Evolutionary conservation across 2,113 vertebrate genomes (phyloP).

Genomic region (Xenotilapia flavipinnis): DNA sequence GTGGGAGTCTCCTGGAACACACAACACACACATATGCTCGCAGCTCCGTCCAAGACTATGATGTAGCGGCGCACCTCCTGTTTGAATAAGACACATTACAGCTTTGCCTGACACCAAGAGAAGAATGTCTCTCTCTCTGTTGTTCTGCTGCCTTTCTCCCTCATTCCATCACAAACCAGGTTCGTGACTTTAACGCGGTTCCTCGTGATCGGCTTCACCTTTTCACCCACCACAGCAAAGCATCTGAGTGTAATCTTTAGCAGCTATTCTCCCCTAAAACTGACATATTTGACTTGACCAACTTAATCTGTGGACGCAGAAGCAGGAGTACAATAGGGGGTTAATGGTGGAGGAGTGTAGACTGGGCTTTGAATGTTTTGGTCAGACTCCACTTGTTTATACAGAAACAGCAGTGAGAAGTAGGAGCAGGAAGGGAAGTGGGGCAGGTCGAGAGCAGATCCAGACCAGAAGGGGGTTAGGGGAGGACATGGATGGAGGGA

Average conservation of each 20-base stretch:
- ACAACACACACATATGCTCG: background rate
- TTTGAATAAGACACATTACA: conserved; percentile 41
- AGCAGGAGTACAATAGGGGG: background rate
- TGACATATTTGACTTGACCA: background rate
- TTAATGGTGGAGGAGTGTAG: background rate
- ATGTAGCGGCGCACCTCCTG: conserved; percentile 45
- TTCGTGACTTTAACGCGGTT: conserved; percentile 1
- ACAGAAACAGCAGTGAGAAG: conserved; percentile 36
- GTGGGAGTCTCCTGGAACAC: conserved; percentile 50
- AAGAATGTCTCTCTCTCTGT: background rate
- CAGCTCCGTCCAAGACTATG: conserved; percentile 20
- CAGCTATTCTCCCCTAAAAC: background rate
- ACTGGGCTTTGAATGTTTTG: conserved; percentile 39
- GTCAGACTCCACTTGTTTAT: conserved; percentile 59
- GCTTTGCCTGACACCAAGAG: conserved; percentile 8
- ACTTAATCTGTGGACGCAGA: background rate
- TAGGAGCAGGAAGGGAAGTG: background rate
- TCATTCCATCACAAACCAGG: background rate
- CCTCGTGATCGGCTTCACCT: background rate
- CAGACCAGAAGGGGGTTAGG: conserved; percentile 66
- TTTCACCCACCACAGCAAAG: background rate
- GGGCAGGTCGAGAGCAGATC: conserved; percentile 55
- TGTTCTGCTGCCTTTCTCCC: background rate
- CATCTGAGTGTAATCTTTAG: background rate
- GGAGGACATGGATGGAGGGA: conserved; percentile 41